Evolutionary conservation across 2,113 vertebrate genomes (phyloP).

Genomic region (Naja naja): DNA sequence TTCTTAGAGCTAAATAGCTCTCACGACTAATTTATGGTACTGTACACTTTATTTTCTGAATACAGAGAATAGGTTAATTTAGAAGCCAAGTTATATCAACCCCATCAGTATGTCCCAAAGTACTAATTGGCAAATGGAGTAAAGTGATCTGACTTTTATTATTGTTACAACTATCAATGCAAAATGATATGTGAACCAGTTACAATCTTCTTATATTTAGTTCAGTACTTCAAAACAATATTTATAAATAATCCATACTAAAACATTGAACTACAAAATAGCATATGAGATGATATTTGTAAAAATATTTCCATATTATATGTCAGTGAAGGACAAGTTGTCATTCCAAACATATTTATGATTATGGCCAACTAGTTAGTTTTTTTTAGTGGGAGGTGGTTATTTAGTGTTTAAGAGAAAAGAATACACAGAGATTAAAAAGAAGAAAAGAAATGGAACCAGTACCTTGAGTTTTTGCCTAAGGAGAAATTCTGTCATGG

Average conservation of each 20-base stretch:
- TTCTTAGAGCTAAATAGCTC: background rate
- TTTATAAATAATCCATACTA: constrained; percentile 24
- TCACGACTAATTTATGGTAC: background rate
- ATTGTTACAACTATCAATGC: background rate
- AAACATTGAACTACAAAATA: constrained; percentile 8
- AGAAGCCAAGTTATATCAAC: background rate
- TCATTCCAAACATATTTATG: background rate
- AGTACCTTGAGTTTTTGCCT: background rate
- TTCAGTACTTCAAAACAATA: background rate
- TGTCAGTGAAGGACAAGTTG: background rate
- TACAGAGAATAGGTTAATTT: background rate
- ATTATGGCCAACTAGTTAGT: background rate
- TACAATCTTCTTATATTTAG: constrained; percentile 25
- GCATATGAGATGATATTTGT: background rate
- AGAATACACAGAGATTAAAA: background rate
- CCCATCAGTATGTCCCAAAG: background rate
- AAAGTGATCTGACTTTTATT: background rate
- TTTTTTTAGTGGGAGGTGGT: background rate
- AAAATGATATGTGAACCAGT: constrained; percentile 14
- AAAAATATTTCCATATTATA: background rate
- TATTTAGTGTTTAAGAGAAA: background rate
- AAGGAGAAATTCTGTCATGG: constrained; percentile 20
- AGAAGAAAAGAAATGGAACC: background rate
- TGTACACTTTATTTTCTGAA: background rate
- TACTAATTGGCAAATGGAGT: background rate